Evolutionary conservation across 2,888 invertebrate genomes (phyloP).

Genomic region (Nephrotoma appendiculata): DNA sequence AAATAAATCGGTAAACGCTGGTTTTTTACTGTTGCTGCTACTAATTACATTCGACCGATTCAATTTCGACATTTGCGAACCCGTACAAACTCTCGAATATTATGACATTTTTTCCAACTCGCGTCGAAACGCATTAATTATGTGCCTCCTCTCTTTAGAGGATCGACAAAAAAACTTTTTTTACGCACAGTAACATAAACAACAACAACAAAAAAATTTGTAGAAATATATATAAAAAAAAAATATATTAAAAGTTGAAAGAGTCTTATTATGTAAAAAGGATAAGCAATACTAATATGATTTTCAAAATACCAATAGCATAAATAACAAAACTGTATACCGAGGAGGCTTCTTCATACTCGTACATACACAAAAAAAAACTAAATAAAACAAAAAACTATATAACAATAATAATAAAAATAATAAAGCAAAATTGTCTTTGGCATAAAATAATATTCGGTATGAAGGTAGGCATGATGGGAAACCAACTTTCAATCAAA

Average conservation of each 20-base stretch:
- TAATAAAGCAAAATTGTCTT: neutral
- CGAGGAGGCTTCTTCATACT: neutral
- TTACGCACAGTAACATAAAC: neutral
- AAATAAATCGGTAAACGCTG: neutral
- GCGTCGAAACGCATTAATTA: neutral
- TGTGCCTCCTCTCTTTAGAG: neutral
- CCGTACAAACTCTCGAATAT: neutral
- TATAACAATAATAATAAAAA: neutral
- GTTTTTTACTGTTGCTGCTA: neutral
- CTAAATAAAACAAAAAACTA: neutral
- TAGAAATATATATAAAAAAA: neutral
- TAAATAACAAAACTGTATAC: neutral
- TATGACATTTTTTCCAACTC: neutral
- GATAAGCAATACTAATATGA: conserved; percentile 4
- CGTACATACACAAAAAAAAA: neutral
- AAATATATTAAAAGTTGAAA: neutral
- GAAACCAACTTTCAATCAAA: neutral
- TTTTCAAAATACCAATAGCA: neutral
- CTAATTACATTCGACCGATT: neutral
- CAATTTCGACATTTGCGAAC: neutral
- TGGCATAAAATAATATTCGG: neutral
- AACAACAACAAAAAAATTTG: neutral
- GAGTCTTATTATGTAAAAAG: conserved; percentile 1
- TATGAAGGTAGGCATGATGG: neutral
- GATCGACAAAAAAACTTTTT: neutral